Conservation (phyloP, 1,140 invertebrate genomes). For the Trypoxylus dichotomus region DNA sequence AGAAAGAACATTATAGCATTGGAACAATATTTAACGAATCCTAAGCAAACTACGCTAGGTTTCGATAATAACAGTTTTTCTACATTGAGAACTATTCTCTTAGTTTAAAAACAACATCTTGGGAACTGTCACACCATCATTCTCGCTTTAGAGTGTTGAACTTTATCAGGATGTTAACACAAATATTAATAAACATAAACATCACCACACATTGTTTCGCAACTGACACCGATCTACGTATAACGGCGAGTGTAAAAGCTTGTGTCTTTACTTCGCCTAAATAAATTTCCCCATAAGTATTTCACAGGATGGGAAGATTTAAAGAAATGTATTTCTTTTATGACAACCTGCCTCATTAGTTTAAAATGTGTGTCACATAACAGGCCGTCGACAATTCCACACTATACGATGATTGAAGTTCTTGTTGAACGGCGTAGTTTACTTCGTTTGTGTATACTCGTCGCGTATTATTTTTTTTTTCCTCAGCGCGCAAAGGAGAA, state of each 20-base stretch:
- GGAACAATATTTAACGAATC: too few species aligned
- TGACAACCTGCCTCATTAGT: constrained; percentile 1
- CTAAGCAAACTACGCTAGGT: too few species aligned
- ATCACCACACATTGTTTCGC: neutral
- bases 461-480: neutral
- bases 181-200: neutral
- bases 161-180: neutral
- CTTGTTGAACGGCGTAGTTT: neutral
- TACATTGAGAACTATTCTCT: neutral
- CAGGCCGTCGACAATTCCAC: neutral
- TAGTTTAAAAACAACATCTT: neutral
- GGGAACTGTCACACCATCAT: neutral
- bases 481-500: neutral
- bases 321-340: constrained; percentile 8
- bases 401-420: neutral
- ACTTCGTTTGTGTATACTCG: neutral
- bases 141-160: neutral
- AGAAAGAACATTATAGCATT: too few species aligned
- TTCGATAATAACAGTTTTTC: neutral
- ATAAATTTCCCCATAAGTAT: neutral
- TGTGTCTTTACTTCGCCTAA: neutral
- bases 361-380: constrained; percentile 4
- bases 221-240: neutral
- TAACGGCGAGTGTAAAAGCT: neutral
- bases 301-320: neutral